Evolutionary conservation across 2,797 vertebrate genomes (phyloP).

Genomic region (Phoeniculus purpureus): DNA sequence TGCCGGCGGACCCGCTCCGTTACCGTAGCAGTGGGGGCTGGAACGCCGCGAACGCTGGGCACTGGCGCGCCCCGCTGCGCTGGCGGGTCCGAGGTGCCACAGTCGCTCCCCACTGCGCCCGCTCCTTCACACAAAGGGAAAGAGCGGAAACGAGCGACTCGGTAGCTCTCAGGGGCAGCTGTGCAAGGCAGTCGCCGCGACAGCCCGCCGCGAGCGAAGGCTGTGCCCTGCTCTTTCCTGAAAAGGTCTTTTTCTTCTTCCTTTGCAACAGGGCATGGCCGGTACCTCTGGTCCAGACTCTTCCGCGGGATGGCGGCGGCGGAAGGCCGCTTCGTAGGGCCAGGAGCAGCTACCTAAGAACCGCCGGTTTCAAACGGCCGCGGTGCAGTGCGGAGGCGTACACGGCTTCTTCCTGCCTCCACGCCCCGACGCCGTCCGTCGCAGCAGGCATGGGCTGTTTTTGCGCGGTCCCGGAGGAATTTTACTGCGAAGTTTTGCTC

Average conservation of each 20-base stretch:
- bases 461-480: constrained; percentile 87
- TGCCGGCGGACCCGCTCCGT: no score
- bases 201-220: not conserved
- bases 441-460: constrained; percentile 85
- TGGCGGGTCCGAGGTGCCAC: not conserved
- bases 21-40: not conserved
- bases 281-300: not conserved
- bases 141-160: not conserved
- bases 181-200: not conserved
- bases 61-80: not conserved
- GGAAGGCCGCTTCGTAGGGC: not conserved
- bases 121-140: not conserved
- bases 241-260: not conserved
- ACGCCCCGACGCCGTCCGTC: not conserved
- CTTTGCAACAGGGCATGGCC: not conserved
- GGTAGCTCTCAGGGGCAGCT: not conserved
- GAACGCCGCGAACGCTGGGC: not conserved
- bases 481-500: constrained; percentile 90
- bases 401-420: not conserved
- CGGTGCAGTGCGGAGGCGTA: not conserved
- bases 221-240: not conserved
- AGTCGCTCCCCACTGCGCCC: not conserved
- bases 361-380: not conserved
- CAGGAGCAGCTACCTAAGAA: not conserved
- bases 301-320: not conserved